Percentiles rank a stretch among this genome's conserved stretches.
Conservation (phyloP, 2,113 vertebrate species). For the Anguilla rostrata region DNA sequence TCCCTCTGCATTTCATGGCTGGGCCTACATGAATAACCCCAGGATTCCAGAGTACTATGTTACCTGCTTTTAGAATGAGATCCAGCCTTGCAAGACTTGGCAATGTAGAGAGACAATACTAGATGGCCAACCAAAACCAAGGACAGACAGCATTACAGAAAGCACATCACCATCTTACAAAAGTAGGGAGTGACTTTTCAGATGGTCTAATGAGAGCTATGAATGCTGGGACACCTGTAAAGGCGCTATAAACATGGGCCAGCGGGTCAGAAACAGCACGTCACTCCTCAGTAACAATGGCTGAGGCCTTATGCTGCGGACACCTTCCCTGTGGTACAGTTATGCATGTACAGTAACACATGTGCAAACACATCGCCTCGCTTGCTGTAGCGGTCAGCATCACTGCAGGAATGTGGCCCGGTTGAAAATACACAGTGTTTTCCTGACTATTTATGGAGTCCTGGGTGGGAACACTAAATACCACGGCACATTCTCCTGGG, state of each 20-base stretch:
- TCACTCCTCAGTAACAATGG: background rate
- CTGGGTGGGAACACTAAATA: background rate
- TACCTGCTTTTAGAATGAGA: background rate
- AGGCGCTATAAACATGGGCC: background rate
- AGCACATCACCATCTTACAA: background rate
- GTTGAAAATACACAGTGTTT: constrained; percentile 8
- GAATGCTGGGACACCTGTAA: background rate
- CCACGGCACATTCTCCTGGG: background rate
- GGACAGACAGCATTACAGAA: background rate
- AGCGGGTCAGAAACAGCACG: background rate
- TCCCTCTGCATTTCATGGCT: background rate
- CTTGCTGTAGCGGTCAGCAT: background rate
- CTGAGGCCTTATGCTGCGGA: background rate
- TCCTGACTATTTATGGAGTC: constrained; percentile 6
- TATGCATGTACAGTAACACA: background rate
- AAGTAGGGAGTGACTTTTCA: background rate
- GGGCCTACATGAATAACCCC: background rate
- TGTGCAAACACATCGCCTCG: background rate
- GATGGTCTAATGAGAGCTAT: background rate
- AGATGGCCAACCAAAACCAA: background rate
- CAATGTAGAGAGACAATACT: background rate
- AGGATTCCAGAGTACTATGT: background rate
- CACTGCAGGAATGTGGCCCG: background rate
- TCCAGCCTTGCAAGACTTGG: background rate
- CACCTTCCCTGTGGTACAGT: background rate